Percentiles rank a stretch among this genome's conserved stretches.
Evolutionary conservation across 1,140 invertebrate species (phyloP).

Genomic region (Piezodorus guildinii): DNA sequence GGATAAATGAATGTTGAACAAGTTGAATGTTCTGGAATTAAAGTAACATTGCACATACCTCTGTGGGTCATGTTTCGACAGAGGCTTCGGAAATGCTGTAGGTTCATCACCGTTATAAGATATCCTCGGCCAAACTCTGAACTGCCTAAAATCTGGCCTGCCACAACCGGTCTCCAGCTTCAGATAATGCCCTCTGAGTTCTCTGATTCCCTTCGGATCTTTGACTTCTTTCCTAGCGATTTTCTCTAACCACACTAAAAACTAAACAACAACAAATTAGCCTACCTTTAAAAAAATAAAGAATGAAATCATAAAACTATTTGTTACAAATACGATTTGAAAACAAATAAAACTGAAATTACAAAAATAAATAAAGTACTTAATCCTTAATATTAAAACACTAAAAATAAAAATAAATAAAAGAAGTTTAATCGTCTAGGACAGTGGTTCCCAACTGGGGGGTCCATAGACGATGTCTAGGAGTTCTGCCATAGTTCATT

Average conservation of each 20-base stretch:
- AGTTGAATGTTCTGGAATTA: no score
- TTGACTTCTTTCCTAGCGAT: not conserved
- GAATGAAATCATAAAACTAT: no score
- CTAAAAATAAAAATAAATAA: not conserved
- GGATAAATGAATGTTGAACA: no score
- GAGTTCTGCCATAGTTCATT: no score
- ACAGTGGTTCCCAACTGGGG: no score
- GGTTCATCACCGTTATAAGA: not conserved
- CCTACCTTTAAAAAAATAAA: not conserved
- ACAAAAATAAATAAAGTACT: no score
- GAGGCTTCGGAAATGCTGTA: not conserved
- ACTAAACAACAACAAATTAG: constrained; percentile 20
- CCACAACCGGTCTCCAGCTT: constrained; percentile 25
- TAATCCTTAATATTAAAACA: no score
- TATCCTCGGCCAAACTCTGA: constrained; percentile 24
- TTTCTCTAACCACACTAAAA: constrained; percentile 24
- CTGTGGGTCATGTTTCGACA: constrained; percentile 13
- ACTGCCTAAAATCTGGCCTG: constrained; percentile 26
- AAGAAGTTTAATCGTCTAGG: not conserved
- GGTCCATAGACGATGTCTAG: no score
- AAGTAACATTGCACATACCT: constrained; percentile 3
- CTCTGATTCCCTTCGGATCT: constrained; percentile 14
- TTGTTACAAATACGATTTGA: no score
- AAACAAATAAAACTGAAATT: no score
- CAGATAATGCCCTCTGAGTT: constrained; percentile 22